Percentiles rank a stretch among this genome's conserved stretches.
These are phyloP conservation scores for Aphelenchoides besseyi DNA, from an alignment of 1,140 invertebrate species.

Conservation along the genomic window DNA sequence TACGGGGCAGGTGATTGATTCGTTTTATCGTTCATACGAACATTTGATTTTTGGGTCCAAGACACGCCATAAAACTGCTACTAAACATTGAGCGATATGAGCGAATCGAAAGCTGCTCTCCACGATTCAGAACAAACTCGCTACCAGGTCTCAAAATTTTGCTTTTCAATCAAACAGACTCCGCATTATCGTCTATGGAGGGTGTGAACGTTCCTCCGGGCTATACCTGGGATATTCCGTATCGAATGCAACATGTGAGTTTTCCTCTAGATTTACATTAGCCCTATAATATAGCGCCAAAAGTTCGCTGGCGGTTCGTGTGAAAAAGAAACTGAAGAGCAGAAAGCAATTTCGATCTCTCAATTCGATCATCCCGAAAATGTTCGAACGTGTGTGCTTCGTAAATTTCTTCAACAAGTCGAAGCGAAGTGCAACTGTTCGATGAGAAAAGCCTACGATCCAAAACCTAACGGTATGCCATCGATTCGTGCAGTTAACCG, in stretches of 20 bases:
- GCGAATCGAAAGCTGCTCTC: constrained; percentile 58
- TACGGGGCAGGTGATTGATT: constrained; percentile 38
- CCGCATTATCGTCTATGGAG: constrained; percentile 49
- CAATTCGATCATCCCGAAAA: constrained; percentile 47
- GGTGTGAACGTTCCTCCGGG: constrained; percentile 61
- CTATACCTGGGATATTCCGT: constrained; percentile 62
- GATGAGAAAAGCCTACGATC: constrained; percentile 49
- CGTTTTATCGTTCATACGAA: neutral
- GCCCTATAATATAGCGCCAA: constrained; percentile 46
- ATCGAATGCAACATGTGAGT: constrained; percentile 59
- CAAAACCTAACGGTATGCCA: constrained; percentile 32
- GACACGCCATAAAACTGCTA: constrained; percentile 51
- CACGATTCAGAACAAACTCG: constrained; percentile 46
- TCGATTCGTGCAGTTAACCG: neutral
- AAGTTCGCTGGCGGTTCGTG: constrained; percentile 58
- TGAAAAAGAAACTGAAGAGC: constrained; percentile 50
- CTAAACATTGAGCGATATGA: constrained; percentile 61
- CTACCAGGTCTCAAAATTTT: constrained; percentile 59
- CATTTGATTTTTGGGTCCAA: constrained; percentile 39
- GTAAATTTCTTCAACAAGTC: constrained; percentile 54
- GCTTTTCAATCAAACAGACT: constrained; percentile 62
- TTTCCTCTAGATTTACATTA: constrained; percentile 23
- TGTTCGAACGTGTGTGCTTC: constrained; percentile 55
- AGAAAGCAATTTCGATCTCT: constrained; percentile 32
- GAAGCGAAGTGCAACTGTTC: constrained; percentile 54